Percentiles rank a stretch among this genome's conserved stretches.
phyloP scores from a whole-genome alignment of 1,140 invertebrate species.

The Metopolophium dirhodum region DNA sequence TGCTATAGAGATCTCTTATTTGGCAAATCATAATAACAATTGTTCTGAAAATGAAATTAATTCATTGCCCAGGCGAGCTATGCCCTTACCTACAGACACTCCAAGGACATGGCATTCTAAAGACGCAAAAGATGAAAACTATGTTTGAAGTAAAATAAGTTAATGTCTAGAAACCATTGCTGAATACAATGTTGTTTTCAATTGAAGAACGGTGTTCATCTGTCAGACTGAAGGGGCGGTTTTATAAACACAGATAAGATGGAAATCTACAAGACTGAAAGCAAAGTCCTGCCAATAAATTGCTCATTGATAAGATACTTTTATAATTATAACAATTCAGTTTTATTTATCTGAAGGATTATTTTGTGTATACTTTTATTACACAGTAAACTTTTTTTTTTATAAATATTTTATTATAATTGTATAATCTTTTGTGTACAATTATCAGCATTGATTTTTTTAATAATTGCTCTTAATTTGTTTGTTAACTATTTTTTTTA shows the following conservation, averaged over 20 bases:
- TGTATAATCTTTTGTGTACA: neutral
- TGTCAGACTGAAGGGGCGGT: neutral
- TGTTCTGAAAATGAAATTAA: constrained; percentile 57
- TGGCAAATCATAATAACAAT: constrained; percentile 59
- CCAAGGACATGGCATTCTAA: constrained; percentile 38
- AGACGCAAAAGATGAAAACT: constrained; percentile 50
- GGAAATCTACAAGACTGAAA: constrained; percentile 53
- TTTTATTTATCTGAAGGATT: neutral
- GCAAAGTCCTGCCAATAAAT: constrained; percentile 51
- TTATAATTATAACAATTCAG: constrained; percentile 28
- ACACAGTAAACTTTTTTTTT: neutral
- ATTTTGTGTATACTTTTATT: neutral
- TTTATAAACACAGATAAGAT: constrained; percentile 30
- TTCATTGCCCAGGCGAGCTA: constrained; percentile 37
- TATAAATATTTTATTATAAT: neutral
- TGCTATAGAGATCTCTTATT: constrained; percentile 59
- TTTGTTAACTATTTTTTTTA: constrained; percentile 45
- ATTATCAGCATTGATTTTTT: constrained; percentile 26
- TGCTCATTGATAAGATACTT: constrained; percentile 46
- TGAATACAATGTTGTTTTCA: neutral
- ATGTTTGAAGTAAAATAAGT: neutral
- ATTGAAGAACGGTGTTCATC: neutral
- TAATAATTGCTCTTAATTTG: constrained; percentile 26
- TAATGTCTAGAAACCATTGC: neutral
- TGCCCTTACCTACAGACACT: constrained; percentile 41